phyloP scores from a whole-genome alignment of 2,113 vertebrate genomes.

The Macrotus californicus region DNA sequence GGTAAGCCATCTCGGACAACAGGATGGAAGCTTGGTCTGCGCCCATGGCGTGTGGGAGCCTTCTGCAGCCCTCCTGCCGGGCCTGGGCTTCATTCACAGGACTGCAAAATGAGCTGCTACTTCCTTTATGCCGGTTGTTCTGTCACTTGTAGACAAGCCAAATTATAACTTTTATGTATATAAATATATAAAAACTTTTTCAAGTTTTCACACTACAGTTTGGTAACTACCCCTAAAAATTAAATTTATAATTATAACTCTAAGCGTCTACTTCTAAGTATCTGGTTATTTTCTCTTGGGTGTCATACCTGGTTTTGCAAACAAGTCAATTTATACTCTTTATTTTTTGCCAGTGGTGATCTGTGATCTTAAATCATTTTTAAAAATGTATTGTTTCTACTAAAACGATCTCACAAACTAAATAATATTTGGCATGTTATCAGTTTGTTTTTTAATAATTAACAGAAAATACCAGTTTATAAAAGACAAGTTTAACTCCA shows the following conservation, averaged over 20 bases:
- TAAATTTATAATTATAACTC: background rate
- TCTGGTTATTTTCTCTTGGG: background rate
- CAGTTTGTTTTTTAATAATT: background rate
- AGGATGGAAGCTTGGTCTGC: background rate
- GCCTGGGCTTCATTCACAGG: background rate
- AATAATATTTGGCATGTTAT: background rate
- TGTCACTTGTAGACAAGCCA: background rate
- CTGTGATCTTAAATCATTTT: background rate
- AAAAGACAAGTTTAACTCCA: background rate
- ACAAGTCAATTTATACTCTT: background rate
- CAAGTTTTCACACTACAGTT: background rate
- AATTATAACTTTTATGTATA: background rate
- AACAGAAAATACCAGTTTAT: background rate
- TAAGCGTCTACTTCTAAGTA: background rate
- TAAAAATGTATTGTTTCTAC: background rate
- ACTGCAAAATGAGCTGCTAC: background rate
- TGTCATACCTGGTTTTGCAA: background rate
- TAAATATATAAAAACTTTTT: background rate
- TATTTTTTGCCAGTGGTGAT: background rate
- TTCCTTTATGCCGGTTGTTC: background rate
- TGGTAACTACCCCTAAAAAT: background rate
- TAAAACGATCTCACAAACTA: background rate
- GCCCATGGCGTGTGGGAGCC: background rate
- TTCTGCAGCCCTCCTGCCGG: background rate
- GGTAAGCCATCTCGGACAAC: too few relatives aligned